Conservation (phyloP, 2,888 invertebrate species). For the Vandiemenella viatica region DNA sequence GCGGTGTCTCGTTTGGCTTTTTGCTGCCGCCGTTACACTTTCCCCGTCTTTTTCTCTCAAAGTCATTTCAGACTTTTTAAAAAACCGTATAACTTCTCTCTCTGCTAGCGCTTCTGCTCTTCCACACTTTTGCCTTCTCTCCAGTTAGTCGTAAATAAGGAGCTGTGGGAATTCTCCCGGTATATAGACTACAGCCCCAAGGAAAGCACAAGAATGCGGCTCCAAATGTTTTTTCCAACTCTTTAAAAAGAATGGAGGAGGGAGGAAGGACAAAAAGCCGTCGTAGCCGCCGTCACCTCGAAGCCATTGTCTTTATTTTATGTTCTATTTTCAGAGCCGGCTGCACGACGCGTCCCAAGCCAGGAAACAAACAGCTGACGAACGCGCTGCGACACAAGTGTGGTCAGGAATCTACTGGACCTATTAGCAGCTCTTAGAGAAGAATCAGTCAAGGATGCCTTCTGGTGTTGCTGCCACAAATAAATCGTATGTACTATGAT, state of each 20-base stretch:
- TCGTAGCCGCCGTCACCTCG: conserved; percentile 1
- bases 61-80: conserved; percentile 13
- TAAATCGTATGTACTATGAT: too few species aligned
- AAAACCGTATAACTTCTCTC: conserved; percentile 11
- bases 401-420: too few species aligned
- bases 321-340: conserved; percentile 6
- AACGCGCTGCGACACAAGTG: too few species aligned
- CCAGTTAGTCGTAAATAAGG: conserved; percentile 12
- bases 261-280: neutral
- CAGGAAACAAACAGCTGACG: too few species aligned
- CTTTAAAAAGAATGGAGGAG: conserved; percentile 12
- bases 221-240: conserved; percentile 13
- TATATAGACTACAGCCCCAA: conserved; percentile 12
- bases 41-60: conserved; percentile 5
- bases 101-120: conserved; percentile 3
- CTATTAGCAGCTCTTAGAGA: too few species aligned
- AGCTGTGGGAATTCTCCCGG: conserved; percentile 11
- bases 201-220: conserved; percentile 13
- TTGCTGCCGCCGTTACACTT: neutral
- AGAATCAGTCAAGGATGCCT: too few species aligned
- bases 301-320: conserved; percentile 8
- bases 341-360: neutral
- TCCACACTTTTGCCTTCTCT: conserved; percentile 7
- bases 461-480: too few species aligned
- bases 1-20: conserved; percentile 2